Evolutionary conservation across 2,888 invertebrate genomes (phyloP), one percentile per base, ranked within the genome.

Genomic region (Cheilosia soror): DNA sequence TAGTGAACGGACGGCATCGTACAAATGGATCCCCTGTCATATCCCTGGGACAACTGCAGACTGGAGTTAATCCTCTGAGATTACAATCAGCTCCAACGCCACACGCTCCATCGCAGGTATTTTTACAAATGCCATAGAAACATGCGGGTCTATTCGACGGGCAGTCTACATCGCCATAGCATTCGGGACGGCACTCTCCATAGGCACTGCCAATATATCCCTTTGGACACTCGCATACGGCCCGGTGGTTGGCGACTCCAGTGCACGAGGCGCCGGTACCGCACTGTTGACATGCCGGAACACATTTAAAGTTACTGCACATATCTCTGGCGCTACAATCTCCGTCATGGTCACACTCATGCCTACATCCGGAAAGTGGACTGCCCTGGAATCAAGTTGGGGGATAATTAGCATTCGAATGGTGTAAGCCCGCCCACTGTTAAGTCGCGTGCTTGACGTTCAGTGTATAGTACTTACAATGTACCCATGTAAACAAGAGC

Each of bases 11-110:
- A 88, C 97, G 94, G 92, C 97, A 97, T 90, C 94, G 94, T 2
- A 95, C 93, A 92, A 97, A 97, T 4, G 97, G 97, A 93, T 97
- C 95, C 1, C 97, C 97, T 29, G 97, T 97, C 96, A 96, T 97
- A 89, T 96, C 96, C 89, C 94, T 95, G 0, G 97, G 97, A 91
- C 97, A 97, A 75, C 96, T 96, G 92, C 97, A 97, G 15, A 97
- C 95, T 0, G 97, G 96, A 5, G 96, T 97, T 66, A 96, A 93
- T 4, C 95, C 96, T 55, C 96, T 94, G 49, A 97, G 85, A 79
- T 91, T 90, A 91, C 97, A 97, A 89, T 97, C 95, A 3, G 97
- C 97, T 87, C 95, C 95, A 15, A 95, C 93, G 51, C 97, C 97
- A 89, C 97, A 97, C 5, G 95, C 95, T 62, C 96, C 96, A 20